These are phyloP conservation scores for Neolamprologus multifasciatus DNA, from an alignment of 2,797 vertebrate species.

Conservation along the genomic window DNA sequence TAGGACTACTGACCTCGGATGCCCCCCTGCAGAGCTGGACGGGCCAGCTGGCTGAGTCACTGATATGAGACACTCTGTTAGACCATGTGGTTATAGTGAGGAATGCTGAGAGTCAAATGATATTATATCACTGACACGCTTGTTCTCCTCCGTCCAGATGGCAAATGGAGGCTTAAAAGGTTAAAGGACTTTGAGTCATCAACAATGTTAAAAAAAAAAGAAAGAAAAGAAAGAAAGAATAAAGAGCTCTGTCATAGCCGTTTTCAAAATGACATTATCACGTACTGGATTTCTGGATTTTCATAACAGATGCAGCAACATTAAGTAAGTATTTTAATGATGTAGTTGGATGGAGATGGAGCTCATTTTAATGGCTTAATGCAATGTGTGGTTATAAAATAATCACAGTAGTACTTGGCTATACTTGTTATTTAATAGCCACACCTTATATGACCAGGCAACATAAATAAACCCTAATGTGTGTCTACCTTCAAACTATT, in stretches of 20 bases:
- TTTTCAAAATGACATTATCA: background rate
- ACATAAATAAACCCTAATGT: background rate
- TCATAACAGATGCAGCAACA: background rate
- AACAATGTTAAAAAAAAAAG: background rate
- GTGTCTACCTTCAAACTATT: background rate
- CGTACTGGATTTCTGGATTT: background rate
- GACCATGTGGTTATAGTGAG: constrained; percentile 22
- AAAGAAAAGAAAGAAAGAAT: background rate
- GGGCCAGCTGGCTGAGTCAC: constrained; percentile 18
- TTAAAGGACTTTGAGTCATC: background rate
- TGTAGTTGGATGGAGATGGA: background rate
- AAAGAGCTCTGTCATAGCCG: background rate
- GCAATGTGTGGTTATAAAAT: background rate
- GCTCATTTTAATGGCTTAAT: background rate
- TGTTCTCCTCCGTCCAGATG: background rate
- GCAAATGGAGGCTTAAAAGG: background rate
- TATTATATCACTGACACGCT: constrained; percentile 17
- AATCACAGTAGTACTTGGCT: background rate
- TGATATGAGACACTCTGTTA: constrained; percentile 19
- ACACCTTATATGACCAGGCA: background rate
- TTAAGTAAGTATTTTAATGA: background rate
- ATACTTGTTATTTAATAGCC: background rate
- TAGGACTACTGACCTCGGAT: background rate
- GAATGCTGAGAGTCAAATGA: constrained; percentile 32
- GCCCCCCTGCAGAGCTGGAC: background rate